Evolutionary conservation across 2,888 invertebrate genomes (phyloP).

Genomic region (Therioaphis trifolii): DNA sequence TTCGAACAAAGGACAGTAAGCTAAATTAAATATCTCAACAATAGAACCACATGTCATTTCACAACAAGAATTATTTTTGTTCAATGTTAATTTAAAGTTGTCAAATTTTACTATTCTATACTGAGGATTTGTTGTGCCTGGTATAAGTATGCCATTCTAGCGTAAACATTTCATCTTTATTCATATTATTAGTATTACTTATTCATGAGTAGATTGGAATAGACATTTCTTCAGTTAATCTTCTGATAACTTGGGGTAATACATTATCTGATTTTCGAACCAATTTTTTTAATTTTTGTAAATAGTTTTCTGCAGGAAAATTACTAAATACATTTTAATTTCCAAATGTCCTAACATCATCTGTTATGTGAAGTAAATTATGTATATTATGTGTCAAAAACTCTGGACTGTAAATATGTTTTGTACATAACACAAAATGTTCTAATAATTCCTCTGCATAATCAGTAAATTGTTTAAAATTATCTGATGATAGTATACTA

Average conservation of each 20-base stretch:
- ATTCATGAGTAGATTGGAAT: too few species aligned
- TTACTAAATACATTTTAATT: conserved; percentile 30
- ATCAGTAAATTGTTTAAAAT: background rate
- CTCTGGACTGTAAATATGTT: background rate
- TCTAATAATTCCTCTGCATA: conserved; percentile 17
- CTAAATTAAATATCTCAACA: too few species aligned
- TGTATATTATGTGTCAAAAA: conserved; percentile 13
- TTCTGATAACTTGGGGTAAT: background rate
- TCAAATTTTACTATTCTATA: too few species aligned
- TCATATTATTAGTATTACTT: too few species aligned
- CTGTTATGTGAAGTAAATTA: conserved; percentile 21
- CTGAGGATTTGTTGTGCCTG: too few species aligned
- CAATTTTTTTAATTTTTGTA: conserved; percentile 17
- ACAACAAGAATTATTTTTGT: too few species aligned
- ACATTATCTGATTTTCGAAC: conserved; percentile 24
- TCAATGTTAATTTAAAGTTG: too few species aligned
- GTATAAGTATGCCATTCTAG: too few species aligned
- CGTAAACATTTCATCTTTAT: too few species aligned
- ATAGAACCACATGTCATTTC: too few species aligned
- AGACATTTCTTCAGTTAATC: background rate
- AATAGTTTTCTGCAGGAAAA: conserved; percentile 24
- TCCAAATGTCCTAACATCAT: conserved; percentile 25
- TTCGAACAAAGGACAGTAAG: too few species aligned
- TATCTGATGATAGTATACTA: conserved; percentile 16
- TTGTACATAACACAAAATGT: conserved; percentile 14